phyloP scores from a whole-genome alignment of 2,113 vertebrate genomes.

The Corythornis cristatus region DNA sequence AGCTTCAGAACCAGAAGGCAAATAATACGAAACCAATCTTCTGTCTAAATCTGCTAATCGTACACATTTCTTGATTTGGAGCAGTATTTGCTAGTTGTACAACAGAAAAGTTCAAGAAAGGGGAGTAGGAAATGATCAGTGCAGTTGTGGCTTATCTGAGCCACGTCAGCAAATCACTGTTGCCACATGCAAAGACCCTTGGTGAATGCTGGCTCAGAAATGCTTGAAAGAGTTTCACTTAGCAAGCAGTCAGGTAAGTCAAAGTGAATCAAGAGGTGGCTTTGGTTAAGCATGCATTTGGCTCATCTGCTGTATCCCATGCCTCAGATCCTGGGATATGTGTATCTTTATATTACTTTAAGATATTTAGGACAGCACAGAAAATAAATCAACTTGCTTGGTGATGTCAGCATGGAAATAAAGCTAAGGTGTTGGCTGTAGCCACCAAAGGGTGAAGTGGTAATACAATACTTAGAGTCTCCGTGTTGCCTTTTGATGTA shows the following conservation, averaged over 20 bases:
- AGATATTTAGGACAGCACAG: background rate
- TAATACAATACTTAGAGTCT: background rate
- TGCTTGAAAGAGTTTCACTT: background rate
- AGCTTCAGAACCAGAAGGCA: background rate
- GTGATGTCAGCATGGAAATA: slow-evolving; percentile 33
- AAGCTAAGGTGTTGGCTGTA: slow-evolving; percentile 31
- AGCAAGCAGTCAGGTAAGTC: background rate
- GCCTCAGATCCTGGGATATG: background rate
- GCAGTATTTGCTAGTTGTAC: background rate
- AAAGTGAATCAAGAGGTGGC: background rate
- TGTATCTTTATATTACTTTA: background rate
- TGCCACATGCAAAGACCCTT: slow-evolving; percentile 35
- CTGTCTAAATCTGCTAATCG: background rate
- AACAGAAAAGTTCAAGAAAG: background rate
- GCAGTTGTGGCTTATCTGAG: background rate
- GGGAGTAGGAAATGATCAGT: background rate
- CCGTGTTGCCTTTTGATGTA: background rate
- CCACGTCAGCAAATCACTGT: background rate
- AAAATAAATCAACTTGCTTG: slow-evolving; percentile 40
- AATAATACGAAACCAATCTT: background rate
- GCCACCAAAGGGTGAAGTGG: slow-evolving; percentile 11
- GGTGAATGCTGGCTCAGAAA: background rate
- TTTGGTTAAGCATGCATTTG: background rate
- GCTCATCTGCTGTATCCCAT: background rate
- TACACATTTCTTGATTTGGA: background rate